These are phyloP conservation scores for Zaprionus taronus DNA, from an alignment of 1,140 invertebrate species.

Conservation along the genomic window DNA sequence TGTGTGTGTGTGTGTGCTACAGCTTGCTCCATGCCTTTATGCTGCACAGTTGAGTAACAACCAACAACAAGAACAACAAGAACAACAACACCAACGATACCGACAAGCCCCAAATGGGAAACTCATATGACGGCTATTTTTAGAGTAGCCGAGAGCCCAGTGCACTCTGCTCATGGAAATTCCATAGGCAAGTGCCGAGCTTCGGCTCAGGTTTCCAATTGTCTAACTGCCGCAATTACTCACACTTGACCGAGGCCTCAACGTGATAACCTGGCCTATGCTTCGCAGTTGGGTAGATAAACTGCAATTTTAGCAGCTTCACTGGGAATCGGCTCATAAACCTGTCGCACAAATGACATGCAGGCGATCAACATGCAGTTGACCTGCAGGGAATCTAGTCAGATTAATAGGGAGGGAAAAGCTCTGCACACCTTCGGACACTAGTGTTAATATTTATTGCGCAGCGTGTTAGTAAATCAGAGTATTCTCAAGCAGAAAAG, in stretches of 20 bases:
- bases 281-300: slow-evolving; percentile 17
- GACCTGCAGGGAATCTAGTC: background rate
- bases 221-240: slow-evolving; percentile 75
- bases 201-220: slow-evolving; percentile 43
- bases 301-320: slow-evolving; percentile 35
- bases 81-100: slow-evolving; percentile 34
- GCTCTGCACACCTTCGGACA: background rate
- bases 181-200: slow-evolving; percentile 21
- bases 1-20: no score
- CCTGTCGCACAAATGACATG: background rate
- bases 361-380: background rate
- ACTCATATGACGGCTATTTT: slow-evolving; percentile 62
- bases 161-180: slow-evolving; percentile 44
- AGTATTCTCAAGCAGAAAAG: background rate
- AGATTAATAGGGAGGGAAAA: background rate
- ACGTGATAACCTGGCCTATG: slow-evolving; percentile 33
- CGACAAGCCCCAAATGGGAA: slow-evolving; percentile 22
- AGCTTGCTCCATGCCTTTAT: slow-evolving; percentile 8
- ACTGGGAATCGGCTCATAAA: slow-evolving; percentile 29
- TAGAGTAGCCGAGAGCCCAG: slow-evolving; percentile 43
- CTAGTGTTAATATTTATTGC: background rate
- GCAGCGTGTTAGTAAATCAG: background rate
- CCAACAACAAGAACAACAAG: slow-evolving; percentile 35
- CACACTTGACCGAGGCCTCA: slow-evolving; percentile 66
- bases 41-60: slow-evolving; percentile 11